Evolutionary conservation across 2,888 invertebrate species (phyloP).

Genomic region (Hydriomena furcata): DNA sequence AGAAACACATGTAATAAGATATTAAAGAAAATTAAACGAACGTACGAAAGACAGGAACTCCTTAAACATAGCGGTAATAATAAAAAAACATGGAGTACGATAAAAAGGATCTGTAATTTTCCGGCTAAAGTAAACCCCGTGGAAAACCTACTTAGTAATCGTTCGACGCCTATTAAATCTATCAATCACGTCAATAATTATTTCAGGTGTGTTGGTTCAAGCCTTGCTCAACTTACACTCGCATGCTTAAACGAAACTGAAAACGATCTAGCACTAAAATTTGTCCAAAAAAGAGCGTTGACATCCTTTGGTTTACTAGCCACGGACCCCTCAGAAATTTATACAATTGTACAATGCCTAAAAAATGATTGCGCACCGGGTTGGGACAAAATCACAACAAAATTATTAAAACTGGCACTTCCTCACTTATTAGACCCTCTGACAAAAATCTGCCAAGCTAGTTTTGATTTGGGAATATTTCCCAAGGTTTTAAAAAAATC

Average conservation of each 20-base stretch:
- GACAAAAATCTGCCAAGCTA: no score
- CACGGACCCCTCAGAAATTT: not conserved
- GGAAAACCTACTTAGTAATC: not conserved
- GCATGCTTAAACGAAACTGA: not conserved
- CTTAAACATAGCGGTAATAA: not conserved
- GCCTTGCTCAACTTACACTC: not conserved
- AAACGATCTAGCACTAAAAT: not conserved
- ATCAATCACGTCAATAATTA: not conserved
- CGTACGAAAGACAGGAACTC: not conserved
- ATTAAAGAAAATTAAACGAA: not conserved
- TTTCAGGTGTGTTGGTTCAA: not conserved
- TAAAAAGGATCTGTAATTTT: conserved; percentile 7
- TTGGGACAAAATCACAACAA: no score
- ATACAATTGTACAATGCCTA: not conserved
- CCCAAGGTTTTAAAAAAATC: no score
- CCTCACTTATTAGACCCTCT: no score
- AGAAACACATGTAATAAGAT: conserved; percentile 2
- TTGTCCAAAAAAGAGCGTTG: not conserved
- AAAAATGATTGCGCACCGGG: no score
- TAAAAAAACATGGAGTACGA: conserved; percentile 7
- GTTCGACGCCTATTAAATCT: not conserved
- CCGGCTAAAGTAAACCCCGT: not conserved
- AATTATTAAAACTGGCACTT: no score
- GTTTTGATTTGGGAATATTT: no score
- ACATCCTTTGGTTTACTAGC: not conserved